Evolutionary conservation across 2,888 invertebrate genomes (phyloP).

Genomic region (Eupithecia vulgata): DNA sequence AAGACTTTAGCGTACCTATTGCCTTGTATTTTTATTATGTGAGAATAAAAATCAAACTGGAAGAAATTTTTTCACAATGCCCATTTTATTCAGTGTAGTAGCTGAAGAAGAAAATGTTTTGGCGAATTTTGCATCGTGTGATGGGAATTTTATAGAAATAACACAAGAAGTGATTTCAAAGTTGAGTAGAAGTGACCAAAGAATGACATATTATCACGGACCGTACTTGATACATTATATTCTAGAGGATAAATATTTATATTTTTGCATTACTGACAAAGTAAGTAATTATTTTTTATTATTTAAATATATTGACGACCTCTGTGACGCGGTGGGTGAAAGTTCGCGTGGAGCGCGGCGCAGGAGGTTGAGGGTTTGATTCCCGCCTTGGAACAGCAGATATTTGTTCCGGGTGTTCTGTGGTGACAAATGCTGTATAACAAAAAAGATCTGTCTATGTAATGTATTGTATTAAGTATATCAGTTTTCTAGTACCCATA

Average conservation of each 20-base stretch:
- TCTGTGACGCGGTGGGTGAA: too few relatives aligned
- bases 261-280: constrained; percentile 97
- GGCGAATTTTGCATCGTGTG: constrained; percentile 93
- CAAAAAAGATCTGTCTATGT: too few relatives aligned
- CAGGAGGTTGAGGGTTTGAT: too few relatives aligned
- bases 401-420: too few relatives aligned
- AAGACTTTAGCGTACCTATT: not conserved
- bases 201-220: constrained; percentile 92
- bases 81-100: constrained; percentile 94
- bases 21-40: not conserved
- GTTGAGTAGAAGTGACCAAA: constrained; percentile 90
- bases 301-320: too few relatives aligned
- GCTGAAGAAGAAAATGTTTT: constrained; percentile 90
- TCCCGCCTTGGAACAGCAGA: too few relatives aligned
- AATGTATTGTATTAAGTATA: too few relatives aligned
- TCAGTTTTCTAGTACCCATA: too few relatives aligned
- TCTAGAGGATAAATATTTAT: constrained; percentile 90
- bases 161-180: constrained; percentile 92
- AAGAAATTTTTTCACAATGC: constrained; percentile 85
- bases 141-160: constrained; percentile 96
- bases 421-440: too few relatives aligned
- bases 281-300: constrained; percentile 82
- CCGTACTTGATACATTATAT: constrained; percentile 91
- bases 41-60: not conserved
- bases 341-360: too few relatives aligned